A percentile compares a stretch with the other conserved stretches of the same genome.
Conservation (phyloP, 2,797 vertebrate genomes). For the Phyllotis vaccarum region DNA sequence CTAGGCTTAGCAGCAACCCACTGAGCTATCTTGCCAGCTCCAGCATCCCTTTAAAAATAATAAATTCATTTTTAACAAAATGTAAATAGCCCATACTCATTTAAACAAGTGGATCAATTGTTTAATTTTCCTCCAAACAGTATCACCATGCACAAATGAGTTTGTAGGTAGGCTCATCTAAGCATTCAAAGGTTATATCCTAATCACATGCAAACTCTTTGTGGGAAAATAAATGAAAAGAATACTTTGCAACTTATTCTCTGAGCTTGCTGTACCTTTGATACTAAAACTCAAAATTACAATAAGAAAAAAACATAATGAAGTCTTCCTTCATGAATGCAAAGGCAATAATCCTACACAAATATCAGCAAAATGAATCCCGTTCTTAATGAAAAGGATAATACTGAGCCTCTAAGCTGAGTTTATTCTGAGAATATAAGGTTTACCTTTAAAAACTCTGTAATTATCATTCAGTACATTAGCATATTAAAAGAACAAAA, state of each 20-base stretch:
- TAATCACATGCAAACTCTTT: conserved; percentile 31
- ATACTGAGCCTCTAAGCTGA: conserved; percentile 7
- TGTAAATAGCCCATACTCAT: background rate
- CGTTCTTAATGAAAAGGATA: conserved; percentile 47
- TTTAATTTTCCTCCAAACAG: conserved; percentile 17
- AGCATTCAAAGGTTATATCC: background rate
- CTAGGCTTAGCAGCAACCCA: background rate
- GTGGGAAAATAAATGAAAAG: background rate
- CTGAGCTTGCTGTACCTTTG: background rate
- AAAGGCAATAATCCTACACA: conserved; percentile 60
- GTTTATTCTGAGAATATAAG: conserved; percentile 60
- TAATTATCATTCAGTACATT: conserved; percentile 64
- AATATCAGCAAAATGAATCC: conserved; percentile 68
- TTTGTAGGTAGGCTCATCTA: conserved; percentile 18
- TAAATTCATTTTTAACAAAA: background rate
- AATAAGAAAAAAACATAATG: conserved; percentile 1
- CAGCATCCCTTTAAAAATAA: background rate
- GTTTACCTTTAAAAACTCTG: conserved; percentile 68
- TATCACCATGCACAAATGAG: background rate
- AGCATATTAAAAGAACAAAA: conserved; percentile 74
- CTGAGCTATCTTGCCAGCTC: background rate
- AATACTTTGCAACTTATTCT: background rate
- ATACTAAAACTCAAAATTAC: conserved; percentile 54
- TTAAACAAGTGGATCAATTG: background rate
- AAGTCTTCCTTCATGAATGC: conserved; percentile 59